A percentile compares a stretch with the other conserved stretches of the same genome.
These are phyloP conservation scores for Ornithorhynchus anatinus DNA, from an alignment of 2,113 vertebrate genomes.

Conservation along the genomic window DNA sequence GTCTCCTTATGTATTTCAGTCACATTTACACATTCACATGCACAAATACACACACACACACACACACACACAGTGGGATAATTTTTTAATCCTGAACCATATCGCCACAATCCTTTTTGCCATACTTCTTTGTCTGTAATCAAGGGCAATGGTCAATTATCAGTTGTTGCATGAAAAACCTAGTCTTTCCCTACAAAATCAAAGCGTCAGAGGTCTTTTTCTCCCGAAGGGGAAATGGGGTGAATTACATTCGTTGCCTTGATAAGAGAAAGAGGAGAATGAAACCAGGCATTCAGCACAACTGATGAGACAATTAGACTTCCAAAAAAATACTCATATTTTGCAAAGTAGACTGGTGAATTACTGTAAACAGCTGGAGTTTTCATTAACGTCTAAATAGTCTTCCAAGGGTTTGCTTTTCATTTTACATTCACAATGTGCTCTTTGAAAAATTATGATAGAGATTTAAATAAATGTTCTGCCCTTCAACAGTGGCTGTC, in stretches of 20 bases:
- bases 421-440: slow-evolving; percentile 4
- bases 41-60: background rate
- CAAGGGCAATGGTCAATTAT: background rate
- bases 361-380: background rate
- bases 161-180: background rate
- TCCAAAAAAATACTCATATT: background rate
- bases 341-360: background rate
- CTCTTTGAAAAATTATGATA: slow-evolving; percentile 12
- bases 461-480: slow-evolving; percentile 28
- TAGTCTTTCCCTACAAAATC: background rate
- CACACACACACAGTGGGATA: background rate
- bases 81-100: slow-evolving; percentile 12
- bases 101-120: background rate
- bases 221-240: background rate
- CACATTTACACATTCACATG: slow-evolving; percentile 44
- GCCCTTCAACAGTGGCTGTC: slow-evolving; percentile 22
- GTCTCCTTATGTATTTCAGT: slow-evolving; percentile 32
- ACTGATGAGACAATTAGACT: background rate
- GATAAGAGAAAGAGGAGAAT: background rate
- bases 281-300: background rate
- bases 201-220: no score
- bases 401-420: background rate
- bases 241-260: background rate
- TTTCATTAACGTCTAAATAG: background rate
- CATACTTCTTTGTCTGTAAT: slow-evolving; percentile 8